Evolutionary conservation across 2,888 invertebrate species (phyloP), one percentile per base, ranked within the genome.

Genomic region (Philhelius pedissequus): DNA sequence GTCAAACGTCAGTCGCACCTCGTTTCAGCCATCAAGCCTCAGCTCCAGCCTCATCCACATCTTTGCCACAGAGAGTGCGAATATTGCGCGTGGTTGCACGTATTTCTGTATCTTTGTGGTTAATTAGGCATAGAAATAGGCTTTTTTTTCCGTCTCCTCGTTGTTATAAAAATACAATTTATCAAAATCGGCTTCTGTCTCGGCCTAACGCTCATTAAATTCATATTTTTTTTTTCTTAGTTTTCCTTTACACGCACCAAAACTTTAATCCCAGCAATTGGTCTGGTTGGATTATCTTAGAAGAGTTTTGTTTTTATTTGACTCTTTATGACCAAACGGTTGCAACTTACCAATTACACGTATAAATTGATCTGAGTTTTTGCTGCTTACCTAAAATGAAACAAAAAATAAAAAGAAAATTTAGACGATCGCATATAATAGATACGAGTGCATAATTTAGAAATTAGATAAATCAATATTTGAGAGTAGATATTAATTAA

Each of bases 71-170:
- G 13, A 38, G 30, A 80, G 79, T 80, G 84, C 66, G 84, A 80
- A 84, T 80, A 38, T 54, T 84, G 70, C 83, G 79, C 83, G 83
- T 84, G 83, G 66, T 76, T 76, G 48, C 84, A 84, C 84, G 84
- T 84, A 83, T 27, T 71, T 27, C 56, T 60, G 45, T 60, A 43
- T 60, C 54, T 66, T 20, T 80, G 70, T 75, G 69, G 83, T 68
- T 75, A 76, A 84, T 80, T 84, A 84, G 71, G 60, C 58, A 71
- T 32, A 48, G 64, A 54, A 27, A 66, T 50, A 50, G 25, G 8
- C n/a, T 50, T 66, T 66, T 78, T 75, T 74, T 27, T 20, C 9
- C 54, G 27, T n/a, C 56, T 52, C 60, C 38, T 56, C n/a, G 48
- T 18, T 18, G 48, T 18, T 38, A 45, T 56, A 11, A 32, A 18